Evolutionary conservation across 2,797 vertebrate species (phyloP), one percentile per base, ranked within the genome.

Genomic region (Anomalospiza imberbis): DNA sequence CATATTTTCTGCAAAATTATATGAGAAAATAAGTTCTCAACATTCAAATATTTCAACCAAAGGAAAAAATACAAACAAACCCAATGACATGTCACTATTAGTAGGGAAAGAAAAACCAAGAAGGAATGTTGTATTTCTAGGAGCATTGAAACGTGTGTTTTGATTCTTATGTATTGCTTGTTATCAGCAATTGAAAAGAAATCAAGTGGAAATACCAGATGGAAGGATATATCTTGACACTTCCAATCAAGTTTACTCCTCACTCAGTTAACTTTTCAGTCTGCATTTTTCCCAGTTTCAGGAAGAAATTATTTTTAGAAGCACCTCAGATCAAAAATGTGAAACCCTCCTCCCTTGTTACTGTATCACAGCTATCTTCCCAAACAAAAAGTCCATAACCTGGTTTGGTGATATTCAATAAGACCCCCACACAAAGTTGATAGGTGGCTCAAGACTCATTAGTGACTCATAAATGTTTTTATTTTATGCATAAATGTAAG

Each of bases 71-170:
- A 47, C 9, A 48, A 73, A 50, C 9, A 29, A 50, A 10, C 17
- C 12, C 5, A 67, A 76, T 38, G 11, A 42, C 40, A 70, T 18
- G 13, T 10, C 57, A 45, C 19, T 53, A 47, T 55, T 34, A 34
- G 28, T 29, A 89, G 31, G 36, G 63, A 65, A 76, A 87, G 28
- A 47, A 72, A 76, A 89, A 45, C 0, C 12, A 81, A n/a, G 31
- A 81, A 76, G 17, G 8, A 68, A 80, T 65, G 12, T 28, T 42
- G 19, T 51, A 29, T 40, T 91, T 84, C 24, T 11, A 72, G n/a
- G 13, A 81, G 6, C 0, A 0, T 1, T 86, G 57, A 63, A 90
- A 66, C 0, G 0, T 12, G 18, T 36, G 26, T 62, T 81, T 81
- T 80, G 51, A 51, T 81, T 91, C 47, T 72, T 77, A 74, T 0